These are phyloP conservation scores for Microplitis deprimator DNA, from an alignment of 2,888 invertebrate genomes.

Conservation along the genomic window DNA sequence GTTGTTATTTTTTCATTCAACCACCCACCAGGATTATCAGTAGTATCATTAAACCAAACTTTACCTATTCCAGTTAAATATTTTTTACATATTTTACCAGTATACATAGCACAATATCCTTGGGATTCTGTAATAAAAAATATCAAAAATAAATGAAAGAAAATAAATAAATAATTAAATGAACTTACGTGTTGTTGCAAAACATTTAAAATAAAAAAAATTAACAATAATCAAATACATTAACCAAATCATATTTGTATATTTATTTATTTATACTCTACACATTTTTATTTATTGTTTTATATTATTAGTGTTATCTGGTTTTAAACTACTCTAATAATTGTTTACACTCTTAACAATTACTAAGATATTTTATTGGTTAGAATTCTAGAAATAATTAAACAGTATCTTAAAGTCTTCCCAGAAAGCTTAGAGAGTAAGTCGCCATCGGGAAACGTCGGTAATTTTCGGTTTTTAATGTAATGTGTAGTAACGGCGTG, in stretches of 20 bases:
- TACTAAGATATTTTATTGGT: no score
- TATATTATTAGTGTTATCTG: no score
- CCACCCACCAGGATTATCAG: conserved; percentile 79
- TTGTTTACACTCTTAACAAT: no score
- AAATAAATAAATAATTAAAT: conserved; percentile 11
- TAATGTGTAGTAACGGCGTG: no score
- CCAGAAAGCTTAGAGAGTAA: no score
- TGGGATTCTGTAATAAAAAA: conserved; percentile 46
- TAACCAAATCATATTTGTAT: neutral
- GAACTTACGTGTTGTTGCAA: conserved; percentile 11
- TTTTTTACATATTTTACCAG: conserved; percentile 85
- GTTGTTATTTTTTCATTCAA: conserved; percentile 89
- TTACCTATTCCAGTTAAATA: conserved; percentile 77
- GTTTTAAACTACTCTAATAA: no score
- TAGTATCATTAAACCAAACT: conserved; percentile 84
- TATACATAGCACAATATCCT: conserved; percentile 90
- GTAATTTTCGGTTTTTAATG: no score
- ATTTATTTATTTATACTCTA: neutral
- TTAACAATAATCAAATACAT: neutral
- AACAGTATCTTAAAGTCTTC: no score
- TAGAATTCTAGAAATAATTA: no score
- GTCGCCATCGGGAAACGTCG: no score
- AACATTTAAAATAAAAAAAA: neutral
- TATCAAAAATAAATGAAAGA: neutral
- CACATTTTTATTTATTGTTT: neutral